Percentiles rank a stretch among this genome's conserved stretches.
These are phyloP conservation scores for Xenus cinereus DNA, from an alignment of 2,113 vertebrate species.

Conservation along the genomic window DNA sequence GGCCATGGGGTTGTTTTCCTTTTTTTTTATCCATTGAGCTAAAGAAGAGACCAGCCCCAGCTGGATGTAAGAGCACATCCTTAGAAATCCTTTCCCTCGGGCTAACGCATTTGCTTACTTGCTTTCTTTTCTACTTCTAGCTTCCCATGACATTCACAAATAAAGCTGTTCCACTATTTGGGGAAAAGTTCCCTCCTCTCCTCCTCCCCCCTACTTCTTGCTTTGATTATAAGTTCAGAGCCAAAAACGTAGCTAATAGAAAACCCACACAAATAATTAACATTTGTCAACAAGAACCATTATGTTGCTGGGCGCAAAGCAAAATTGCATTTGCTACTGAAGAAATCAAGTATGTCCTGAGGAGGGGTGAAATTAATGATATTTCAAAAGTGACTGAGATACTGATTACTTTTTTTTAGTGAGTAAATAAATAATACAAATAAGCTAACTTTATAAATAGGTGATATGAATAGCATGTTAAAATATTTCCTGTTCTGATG, in stretches of 20 bases:
- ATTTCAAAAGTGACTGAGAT: conserved; percentile 8
- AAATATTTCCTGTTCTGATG: background rate
- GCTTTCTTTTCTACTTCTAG: conserved; percentile 41
- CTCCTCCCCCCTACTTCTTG: background rate
- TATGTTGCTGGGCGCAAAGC: conserved; percentile 10
- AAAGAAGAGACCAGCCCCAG: conserved; percentile 39
- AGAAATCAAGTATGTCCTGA: conserved; percentile 2
- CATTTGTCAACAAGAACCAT: conserved; percentile 57
- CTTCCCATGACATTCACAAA: conserved; percentile 55
- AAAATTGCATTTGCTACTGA: conserved; percentile 32
- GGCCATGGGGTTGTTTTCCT: background rate
- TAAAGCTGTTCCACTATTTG: conserved; percentile 48
- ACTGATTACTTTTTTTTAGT: background rate
- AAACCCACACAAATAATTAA: conserved; percentile 56
- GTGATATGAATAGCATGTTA: background rate
- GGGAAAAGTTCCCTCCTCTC: background rate
- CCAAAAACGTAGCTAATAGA: background rate
- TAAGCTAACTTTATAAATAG: background rate
- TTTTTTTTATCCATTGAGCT: background rate
- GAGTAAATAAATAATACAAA: background rate
- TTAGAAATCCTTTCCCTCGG: conserved; percentile 49
- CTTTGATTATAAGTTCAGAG: conserved; percentile 51
- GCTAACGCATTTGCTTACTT: conserved; percentile 36
- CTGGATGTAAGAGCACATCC: conserved; percentile 39
- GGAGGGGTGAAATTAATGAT: conserved; percentile 16